Conservation (phyloP, 2,888 invertebrate genomes). For the Choristoneura rosaceana region DNA sequence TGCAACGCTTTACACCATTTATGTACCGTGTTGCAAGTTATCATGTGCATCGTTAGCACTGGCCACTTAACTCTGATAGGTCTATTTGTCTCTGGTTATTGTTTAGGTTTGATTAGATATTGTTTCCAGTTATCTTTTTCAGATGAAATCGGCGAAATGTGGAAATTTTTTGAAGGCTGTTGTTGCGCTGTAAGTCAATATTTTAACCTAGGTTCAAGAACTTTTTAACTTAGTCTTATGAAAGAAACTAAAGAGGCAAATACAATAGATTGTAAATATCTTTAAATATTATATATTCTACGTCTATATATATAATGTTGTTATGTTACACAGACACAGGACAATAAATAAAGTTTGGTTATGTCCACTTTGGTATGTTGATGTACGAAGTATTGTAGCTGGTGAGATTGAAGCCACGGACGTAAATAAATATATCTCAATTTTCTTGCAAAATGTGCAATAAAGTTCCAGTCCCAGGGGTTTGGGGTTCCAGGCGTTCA, state of each 20-base stretch:
- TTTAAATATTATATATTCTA: not conserved
- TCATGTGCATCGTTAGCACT: conserved; percentile 32
- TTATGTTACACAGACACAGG: too few species aligned
- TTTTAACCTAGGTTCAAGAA: not conserved
- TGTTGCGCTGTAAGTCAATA: not conserved
- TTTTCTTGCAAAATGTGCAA: too few species aligned
- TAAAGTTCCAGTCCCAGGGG: too few species aligned
- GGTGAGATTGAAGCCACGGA: not conserved
- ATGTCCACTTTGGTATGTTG: not conserved
- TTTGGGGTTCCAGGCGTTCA: too few species aligned
- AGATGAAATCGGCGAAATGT: conserved; percentile 22
- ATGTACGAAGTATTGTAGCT: not conserved
- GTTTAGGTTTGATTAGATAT: conserved; percentile 27
- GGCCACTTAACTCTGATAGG: conserved; percentile 32
- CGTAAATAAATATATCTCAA: too few species aligned
- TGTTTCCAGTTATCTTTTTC: conserved; percentile 34
- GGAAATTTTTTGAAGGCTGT: conserved; percentile 1
- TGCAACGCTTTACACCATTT: conserved; percentile 38
- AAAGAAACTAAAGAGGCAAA: not conserved
- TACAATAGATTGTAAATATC: not conserved
- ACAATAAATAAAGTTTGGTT: too few species aligned
- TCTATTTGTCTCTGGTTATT: conserved; percentile 40
- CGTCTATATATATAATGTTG: too few species aligned
- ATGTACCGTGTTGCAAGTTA: conserved; percentile 37
- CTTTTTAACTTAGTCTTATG: not conserved